Evolutionary conservation across 1,140 invertebrate genomes (phyloP), one percentile per base, ranked within the genome.

Genomic region (Chelonus insularis): DNA sequence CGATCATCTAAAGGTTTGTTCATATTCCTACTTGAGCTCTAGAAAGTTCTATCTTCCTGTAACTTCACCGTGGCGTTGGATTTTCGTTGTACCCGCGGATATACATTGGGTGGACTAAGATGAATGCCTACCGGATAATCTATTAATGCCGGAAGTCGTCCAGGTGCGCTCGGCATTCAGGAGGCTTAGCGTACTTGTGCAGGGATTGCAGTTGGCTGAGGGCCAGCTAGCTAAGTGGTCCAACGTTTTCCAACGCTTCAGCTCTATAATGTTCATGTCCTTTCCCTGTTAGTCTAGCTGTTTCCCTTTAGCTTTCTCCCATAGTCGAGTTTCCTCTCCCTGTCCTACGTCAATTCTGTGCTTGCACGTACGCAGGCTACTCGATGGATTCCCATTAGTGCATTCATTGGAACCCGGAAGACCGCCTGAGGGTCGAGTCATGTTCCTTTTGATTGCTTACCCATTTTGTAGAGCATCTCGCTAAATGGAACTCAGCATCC

Each of bases 161-260:
- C 71, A 71, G 68, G 70, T 75, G 64, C 63, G 62, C 63, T 72
- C 67, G 67, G 68, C 71, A 75, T 70, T 72, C 70, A 68, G 64
- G 47, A 41, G 59, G 67, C 60, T 73, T 68, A 64, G 68, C 66
- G 47, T 65, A 48, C 62, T 65, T 66, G 66, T 63, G 70, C 71
- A 71, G 60, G 58, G 73, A 75, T 75, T 75, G 68, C 65, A 72
- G 65, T 68, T 75, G 73, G 73, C 71, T 51, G 11, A 0, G 4
- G 16, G 71, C 73, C 73, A 75, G 64, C 52, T 37, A 60, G 60
- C 67, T 72, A 75, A 74, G 72, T 74, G 71, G 63, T 68, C 66
- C 64, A 59, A n/a, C 67, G 65, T 68, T 72, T 66, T 68, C 69
- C 60, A 67, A 32, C 45, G 57, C 16, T 23, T 25, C 1, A 58